Conservation (phyloP, 2,113 vertebrate species). For the Archilochus colubris region DNA sequence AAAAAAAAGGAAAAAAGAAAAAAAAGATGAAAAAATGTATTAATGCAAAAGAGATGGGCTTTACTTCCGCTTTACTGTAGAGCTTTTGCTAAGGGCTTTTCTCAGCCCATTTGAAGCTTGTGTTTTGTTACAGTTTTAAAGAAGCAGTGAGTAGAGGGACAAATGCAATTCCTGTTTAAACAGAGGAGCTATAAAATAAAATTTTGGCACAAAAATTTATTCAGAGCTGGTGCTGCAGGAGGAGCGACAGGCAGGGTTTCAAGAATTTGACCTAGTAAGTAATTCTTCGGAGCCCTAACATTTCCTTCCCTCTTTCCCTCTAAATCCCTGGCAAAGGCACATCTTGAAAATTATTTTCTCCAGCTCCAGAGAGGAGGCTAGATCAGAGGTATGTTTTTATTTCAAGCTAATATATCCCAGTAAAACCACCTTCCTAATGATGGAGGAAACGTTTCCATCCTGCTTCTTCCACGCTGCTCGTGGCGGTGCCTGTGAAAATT, state of each 20-base stretch:
- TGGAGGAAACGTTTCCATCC: background rate
- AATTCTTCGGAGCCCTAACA: background rate
- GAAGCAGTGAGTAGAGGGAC: background rate
- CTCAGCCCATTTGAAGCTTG: conserved; percentile 19
- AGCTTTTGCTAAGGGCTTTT: conserved; percentile 46
- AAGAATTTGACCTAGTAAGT: background rate
- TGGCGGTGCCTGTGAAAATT: background rate
- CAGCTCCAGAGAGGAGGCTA: background rate
- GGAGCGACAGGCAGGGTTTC: background rate
- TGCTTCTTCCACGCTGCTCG: background rate
- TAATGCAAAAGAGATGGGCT: conserved; percentile 64
- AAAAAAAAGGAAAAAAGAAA: background rate
- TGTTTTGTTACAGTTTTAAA: conserved; percentile 41
- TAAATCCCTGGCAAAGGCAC: background rate
- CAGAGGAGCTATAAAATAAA: background rate
- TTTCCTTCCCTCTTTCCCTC: background rate
- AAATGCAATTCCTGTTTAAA: background rate
- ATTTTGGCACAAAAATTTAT: background rate
- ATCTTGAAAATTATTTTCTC: background rate
- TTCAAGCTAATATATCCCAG: background rate
- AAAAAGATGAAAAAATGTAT: background rate
- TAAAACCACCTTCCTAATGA: background rate
- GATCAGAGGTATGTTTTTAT: conserved; percentile 10
- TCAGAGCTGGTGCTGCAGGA: background rate
- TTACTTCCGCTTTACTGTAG: conserved; percentile 11